Evolutionary conservation across 2,888 invertebrate genomes (phyloP).

Genomic region (Troglohyphantes excavatus): DNA sequence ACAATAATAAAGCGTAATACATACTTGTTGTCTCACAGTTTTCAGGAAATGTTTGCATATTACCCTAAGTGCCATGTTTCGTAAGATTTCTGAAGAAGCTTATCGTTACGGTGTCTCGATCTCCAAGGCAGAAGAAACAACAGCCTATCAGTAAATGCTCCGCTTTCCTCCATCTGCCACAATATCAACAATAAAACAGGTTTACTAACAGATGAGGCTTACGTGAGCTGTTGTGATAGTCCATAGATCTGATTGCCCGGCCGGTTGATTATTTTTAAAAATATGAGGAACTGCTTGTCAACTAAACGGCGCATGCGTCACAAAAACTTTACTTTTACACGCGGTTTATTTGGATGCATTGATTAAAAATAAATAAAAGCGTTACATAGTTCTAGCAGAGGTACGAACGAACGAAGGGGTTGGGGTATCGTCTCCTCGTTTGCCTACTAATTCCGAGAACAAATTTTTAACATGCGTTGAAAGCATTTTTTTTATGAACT

Average conservation of each 20-base stretch:
- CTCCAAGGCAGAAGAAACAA: slow-evolving; percentile 35
- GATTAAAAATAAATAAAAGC: too few relatives aligned
- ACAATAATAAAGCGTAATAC: neutral
- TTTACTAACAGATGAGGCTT: slow-evolving; percentile 66
- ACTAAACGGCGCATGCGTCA: slow-evolving; percentile 36
- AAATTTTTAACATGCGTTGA: too few relatives aligned
- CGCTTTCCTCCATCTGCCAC: slow-evolving; percentile 68
- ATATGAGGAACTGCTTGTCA: neutral
- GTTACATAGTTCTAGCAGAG: too few relatives aligned
- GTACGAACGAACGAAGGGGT: too few relatives aligned
- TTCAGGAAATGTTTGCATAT: slow-evolving; percentile 40
- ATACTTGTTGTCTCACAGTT: slow-evolving; percentile 22
- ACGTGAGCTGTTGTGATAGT: slow-evolving; percentile 23
- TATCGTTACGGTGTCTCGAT: slow-evolving; percentile 5
- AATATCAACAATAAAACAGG: slow-evolving; percentile 76
- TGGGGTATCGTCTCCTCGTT: too few relatives aligned
- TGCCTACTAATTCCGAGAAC: too few relatives aligned
- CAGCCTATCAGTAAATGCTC: slow-evolving; percentile 53
- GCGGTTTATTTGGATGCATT: too few relatives aligned
- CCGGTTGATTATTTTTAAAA: slow-evolving; percentile 26
- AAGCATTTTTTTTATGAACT: too few relatives aligned
- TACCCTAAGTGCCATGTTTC: slow-evolving; percentile 61
- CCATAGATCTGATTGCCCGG: neutral
- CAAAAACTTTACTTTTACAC: too few relatives aligned
- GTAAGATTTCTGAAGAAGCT: slow-evolving; percentile 24